phyloP scores from a whole-genome alignment of 1,140 invertebrate species.

The Anthonomus grandis region DNA sequence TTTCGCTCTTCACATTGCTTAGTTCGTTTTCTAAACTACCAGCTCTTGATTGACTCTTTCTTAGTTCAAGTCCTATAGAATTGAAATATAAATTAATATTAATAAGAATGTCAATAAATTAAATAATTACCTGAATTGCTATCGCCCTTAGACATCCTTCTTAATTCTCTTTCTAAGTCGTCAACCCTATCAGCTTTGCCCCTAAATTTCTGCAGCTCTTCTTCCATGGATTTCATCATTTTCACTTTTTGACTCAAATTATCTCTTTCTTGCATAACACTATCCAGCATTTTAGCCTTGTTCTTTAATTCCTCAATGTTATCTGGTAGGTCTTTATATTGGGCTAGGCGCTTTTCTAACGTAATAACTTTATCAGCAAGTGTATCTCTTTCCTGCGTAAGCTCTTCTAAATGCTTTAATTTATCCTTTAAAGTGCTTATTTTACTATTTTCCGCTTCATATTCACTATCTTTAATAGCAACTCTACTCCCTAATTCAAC shows the following conservation, averaged over 20 bases:
- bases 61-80: slow-evolving; percentile 17
- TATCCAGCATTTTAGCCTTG: slow-evolving; percentile 25
- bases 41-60: slow-evolving; percentile 24
- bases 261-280: slow-evolving; percentile 30
- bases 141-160: slow-evolving; percentile 14
- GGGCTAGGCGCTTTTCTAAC: slow-evolving; percentile 24
- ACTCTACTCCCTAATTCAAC: slow-evolving; percentile 14
- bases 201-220: slow-evolving; percentile 28
- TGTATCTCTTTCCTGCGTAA: slow-evolving; percentile 26
- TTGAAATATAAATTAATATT: background rate
- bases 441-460: slow-evolving; percentile 6
- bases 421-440: slow-evolving; percentile 19
- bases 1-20: slow-evolving; percentile 21
- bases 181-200: slow-evolving; percentile 35
- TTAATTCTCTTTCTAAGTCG: slow-evolving; percentile 30
- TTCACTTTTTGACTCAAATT: slow-evolving; percentile 27
- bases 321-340: slow-evolving; percentile 27
- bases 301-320: slow-evolving; percentile 22
- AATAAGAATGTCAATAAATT: background rate
- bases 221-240: slow-evolving; percentile 29
- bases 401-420: slow-evolving; percentile 16
- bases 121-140: slow-evolving; percentile 11
- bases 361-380: slow-evolving; percentile 18
- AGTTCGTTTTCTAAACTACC: slow-evolving; percentile 26
- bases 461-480: slow-evolving; percentile 13